Percentiles rank a stretch among this genome's conserved stretches.
phyloP scores from a whole-genome alignment of 1,140 invertebrate species.

The Nasonia longicornis region DNA sequence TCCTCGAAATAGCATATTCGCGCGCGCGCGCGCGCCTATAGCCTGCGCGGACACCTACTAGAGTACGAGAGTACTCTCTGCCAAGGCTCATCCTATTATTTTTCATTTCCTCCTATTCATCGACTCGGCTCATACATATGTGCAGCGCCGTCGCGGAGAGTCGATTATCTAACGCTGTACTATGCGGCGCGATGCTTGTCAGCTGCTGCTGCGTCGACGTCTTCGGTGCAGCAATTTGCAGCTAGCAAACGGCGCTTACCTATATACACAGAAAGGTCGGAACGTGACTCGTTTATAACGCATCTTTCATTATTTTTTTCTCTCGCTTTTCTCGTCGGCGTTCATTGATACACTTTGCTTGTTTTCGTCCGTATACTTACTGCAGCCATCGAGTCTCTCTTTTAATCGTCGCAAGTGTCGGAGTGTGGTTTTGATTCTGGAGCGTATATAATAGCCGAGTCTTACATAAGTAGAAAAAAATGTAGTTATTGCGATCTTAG shows the following conservation, averaged over 20 bases:
- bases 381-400: no score
- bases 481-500: background rate
- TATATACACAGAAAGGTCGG: background rate
- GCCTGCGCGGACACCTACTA: conserved; percentile 14
- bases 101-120: conserved; percentile 18
- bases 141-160: background rate
- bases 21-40: background rate
- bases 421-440: background rate
- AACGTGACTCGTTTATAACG: background rate
- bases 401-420: background rate
- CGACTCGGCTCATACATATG: background rate
- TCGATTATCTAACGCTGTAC: conserved; percentile 24
- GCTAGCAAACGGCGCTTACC: background rate
- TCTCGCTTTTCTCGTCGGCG: background rate
- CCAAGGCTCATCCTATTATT: conserved; percentile 16
- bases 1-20: conserved; percentile 43
- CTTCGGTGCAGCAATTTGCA: background rate
- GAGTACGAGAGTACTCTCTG: background rate
- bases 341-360: background rate
- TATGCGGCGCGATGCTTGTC: background rate
- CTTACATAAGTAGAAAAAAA: background rate
- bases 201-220: background rate
- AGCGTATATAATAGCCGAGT: no score
- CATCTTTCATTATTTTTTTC: background rate
- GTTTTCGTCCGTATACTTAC: background rate